Evolutionary conservation across 2,797 vertebrate species (phyloP).

Genomic region (Falco cherrug): DNA sequence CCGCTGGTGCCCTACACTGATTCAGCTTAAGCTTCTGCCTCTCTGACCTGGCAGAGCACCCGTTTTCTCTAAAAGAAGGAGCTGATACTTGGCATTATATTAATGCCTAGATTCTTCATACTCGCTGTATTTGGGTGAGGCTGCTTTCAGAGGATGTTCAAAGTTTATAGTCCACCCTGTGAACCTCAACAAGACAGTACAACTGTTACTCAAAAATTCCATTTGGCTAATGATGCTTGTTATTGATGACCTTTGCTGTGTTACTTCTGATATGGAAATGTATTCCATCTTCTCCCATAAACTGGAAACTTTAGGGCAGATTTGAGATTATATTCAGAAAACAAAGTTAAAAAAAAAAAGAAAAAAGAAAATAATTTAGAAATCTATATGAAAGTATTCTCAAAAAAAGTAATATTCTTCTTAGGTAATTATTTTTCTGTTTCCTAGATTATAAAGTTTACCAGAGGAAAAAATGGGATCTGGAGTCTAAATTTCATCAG

Average conservation of each 20-base stretch:
- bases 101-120: background rate
- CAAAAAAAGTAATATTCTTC: background rate
- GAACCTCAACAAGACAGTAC: background rate
- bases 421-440: background rate
- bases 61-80: background rate
- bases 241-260: background rate
- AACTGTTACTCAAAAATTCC: background rate
- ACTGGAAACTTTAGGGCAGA: background rate
- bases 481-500: background rate
- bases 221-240: background rate
- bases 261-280: background rate
- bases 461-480: background rate
- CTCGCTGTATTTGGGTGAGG: background rate
- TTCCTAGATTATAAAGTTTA: background rate
- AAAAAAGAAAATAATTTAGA: background rate
- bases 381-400: background rate
- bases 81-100: background rate
- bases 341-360: background rate
- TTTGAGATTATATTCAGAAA: background rate
- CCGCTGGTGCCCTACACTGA: background rate
- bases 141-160: background rate
- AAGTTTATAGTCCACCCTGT: background rate
- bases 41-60: background rate
- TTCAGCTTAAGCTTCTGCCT: background rate
- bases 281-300: background rate